A percentile compares a stretch with the other conserved stretches of the same genome.
phyloP scores from a whole-genome alignment of 2,888 invertebrate species.

The Mesorhabditis sp. region DNA sequence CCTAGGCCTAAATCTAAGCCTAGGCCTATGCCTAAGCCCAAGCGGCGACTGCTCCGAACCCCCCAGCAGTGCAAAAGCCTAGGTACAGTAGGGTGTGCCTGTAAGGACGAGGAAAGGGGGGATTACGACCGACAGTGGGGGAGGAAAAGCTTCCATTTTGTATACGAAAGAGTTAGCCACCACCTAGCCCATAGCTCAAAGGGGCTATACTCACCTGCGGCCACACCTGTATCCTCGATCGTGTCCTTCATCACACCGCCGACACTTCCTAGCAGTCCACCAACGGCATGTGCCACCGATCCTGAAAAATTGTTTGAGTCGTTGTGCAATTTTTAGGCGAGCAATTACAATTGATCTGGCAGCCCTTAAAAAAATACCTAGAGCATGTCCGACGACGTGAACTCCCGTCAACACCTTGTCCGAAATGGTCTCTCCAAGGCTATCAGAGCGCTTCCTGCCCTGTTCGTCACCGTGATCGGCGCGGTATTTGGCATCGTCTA shows the following conservation, averaged over 20 bases:
- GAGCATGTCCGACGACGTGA: constrained; percentile 2
- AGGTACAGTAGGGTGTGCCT: too few relatives aligned
- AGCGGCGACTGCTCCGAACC: too few relatives aligned
- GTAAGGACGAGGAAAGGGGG: too few relatives aligned
- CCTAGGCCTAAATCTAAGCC: neutral
- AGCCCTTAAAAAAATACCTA: neutral
- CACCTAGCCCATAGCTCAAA: too few relatives aligned
- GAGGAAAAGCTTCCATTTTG: too few relatives aligned
- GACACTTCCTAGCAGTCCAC: constrained; percentile 5
- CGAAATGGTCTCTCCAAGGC: neutral
- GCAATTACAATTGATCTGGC: neutral
- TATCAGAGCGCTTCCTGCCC: neutral
- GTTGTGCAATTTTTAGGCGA: neutral
- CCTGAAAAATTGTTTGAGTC: neutral
- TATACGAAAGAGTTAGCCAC: too few relatives aligned
- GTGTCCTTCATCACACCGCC: constrained; percentile 2
- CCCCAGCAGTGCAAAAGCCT: too few relatives aligned
- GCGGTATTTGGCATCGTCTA: neutral
- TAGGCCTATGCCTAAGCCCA: too few relatives aligned
- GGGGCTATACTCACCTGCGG: neutral
- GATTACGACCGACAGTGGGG: too few relatives aligned
- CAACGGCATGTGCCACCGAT: neutral
- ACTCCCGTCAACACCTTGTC: neutral
- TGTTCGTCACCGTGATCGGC: neutral
- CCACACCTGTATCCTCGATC: neutral